A percentile compares a stretch with the other conserved stretches of the same genome.
phyloP scores from a whole-genome alignment of 1,140 invertebrate genomes.

The Eumaeus atala region DNA sequence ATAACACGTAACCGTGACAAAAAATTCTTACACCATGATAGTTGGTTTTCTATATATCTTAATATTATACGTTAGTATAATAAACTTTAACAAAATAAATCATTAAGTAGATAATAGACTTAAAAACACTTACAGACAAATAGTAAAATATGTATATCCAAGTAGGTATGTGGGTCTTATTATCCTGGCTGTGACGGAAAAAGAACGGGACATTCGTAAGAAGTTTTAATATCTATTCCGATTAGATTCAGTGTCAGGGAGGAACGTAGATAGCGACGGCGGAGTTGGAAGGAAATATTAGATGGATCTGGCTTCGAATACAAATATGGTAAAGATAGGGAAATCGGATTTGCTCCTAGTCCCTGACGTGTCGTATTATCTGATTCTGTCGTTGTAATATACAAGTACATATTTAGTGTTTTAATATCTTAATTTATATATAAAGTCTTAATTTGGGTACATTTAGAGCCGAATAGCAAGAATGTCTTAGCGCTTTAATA shows the following conservation, averaged over 20 bases:
- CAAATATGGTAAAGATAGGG: slow-evolving; percentile 70
- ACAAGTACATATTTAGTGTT: slow-evolving; percentile 8
- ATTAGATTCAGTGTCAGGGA: slow-evolving; percentile 73
- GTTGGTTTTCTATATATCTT: too few relatives aligned
- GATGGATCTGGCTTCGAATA: slow-evolving; percentile 68
- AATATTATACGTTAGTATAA: too few relatives aligned
- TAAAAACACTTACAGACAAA: background rate
- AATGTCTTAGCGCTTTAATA: too few relatives aligned
- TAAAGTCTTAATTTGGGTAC: too few relatives aligned
- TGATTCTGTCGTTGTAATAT: slow-evolving; percentile 55
- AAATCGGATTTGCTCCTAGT: slow-evolving; percentile 65
- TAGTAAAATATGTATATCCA: slow-evolving; percentile 3
- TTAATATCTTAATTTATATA: too few relatives aligned
- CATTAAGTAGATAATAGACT: too few relatives aligned
- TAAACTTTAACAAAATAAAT: background rate
- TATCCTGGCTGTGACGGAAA: slow-evolving; percentile 12
- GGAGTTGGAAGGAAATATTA: slow-evolving; percentile 70
- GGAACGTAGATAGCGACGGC: slow-evolving; percentile 63
- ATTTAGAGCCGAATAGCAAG: too few relatives aligned
- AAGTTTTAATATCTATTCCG: slow-evolving; percentile 73
- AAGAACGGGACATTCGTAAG: slow-evolving; percentile 40
- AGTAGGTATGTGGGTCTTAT: slow-evolving; percentile 10
- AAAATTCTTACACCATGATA: too few relatives aligned
- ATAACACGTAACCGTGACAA: too few relatives aligned
- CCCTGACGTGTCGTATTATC: slow-evolving; percentile 65